Percentiles rank a stretch among this genome's conserved stretches.
These are phyloP conservation scores for Neopelma chrysocephalum DNA, from an alignment of 2,797 vertebrate genomes.

Conservation along the genomic window DNA sequence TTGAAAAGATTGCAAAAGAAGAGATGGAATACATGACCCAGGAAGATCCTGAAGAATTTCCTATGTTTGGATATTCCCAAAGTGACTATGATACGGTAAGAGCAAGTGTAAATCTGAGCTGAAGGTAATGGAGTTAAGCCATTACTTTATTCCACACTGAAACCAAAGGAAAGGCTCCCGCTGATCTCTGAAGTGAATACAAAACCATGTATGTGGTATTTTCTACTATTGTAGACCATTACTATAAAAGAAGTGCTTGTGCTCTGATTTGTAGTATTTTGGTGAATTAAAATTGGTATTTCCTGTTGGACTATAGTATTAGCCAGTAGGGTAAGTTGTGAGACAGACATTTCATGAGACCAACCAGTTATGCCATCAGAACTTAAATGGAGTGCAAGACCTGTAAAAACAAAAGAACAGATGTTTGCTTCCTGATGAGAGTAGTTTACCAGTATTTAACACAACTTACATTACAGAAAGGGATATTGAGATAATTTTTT, in stretches of 20 bases:
- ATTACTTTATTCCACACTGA: background rate
- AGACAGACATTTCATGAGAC: background rate
- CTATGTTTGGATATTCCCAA: conserved; percentile 88
- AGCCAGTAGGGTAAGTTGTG: background rate
- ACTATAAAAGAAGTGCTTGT: background rate
- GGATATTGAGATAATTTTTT: background rate
- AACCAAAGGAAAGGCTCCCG: background rate
- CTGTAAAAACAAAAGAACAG: background rate
- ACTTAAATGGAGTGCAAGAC: background rate
- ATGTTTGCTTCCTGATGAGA: background rate
- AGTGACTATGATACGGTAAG: conserved; percentile 93
- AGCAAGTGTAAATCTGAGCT: background rate
- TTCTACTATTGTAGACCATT: background rate
- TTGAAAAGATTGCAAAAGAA: conserved; percentile 90
- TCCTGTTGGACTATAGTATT: background rate
- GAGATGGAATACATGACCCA: conserved; percentile 85
- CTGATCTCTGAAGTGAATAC: background rate
- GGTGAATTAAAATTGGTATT: background rate
- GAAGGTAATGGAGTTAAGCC: background rate
- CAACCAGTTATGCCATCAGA: background rate
- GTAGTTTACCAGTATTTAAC: background rate
- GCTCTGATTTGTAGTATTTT: background rate
- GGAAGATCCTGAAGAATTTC: conserved; percentile 84
- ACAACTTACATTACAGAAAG: background rate
- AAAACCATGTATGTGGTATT: background rate